These are phyloP conservation scores for Calyptomena viridis DNA, from an alignment of 2,113 vertebrate species.

Conservation along the genomic window DNA sequence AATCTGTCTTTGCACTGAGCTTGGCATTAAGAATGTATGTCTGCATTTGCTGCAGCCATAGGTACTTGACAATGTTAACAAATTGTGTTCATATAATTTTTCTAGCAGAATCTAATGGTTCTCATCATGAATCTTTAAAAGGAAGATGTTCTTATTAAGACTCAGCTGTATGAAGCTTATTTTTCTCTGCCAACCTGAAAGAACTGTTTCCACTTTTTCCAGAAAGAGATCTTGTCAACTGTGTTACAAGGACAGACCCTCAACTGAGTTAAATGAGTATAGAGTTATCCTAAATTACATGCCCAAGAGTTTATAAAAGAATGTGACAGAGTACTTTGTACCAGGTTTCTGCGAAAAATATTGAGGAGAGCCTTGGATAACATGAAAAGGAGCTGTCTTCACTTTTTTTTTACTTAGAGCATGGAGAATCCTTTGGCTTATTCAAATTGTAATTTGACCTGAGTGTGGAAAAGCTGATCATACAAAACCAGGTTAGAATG, in stretches of 20 bases:
- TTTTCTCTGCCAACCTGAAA: slow-evolving; percentile 30
- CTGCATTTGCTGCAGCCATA: slow-evolving; percentile 11
- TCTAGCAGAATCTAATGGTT: neutral
- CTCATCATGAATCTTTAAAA: slow-evolving; percentile 13
- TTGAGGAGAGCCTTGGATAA: neutral
- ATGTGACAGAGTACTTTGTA: neutral
- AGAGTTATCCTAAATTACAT: neutral
- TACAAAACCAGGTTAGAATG: neutral
- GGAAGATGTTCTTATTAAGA: slow-evolving; percentile 23
- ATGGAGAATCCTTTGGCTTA: neutral
- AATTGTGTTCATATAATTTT: neutral
- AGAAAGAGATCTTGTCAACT: neutral
- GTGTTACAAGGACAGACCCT: neutral
- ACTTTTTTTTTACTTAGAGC: neutral
- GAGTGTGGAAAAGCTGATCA: neutral
- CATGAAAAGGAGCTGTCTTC: neutral
- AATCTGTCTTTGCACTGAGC: neutral
- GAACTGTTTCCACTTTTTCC: neutral
- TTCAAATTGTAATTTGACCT: neutral
- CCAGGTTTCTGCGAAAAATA: neutral
- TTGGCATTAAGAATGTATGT: neutral
- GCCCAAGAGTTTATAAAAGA: neutral
- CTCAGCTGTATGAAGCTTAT: slow-evolving; percentile 4
- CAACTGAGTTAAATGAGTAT: neutral
- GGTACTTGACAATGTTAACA: neutral